Percentiles rank a stretch among this genome's conserved stretches.
Conservation (phyloP, 2,888 invertebrate genomes). For the Zygogramma bicolorata region DNA sequence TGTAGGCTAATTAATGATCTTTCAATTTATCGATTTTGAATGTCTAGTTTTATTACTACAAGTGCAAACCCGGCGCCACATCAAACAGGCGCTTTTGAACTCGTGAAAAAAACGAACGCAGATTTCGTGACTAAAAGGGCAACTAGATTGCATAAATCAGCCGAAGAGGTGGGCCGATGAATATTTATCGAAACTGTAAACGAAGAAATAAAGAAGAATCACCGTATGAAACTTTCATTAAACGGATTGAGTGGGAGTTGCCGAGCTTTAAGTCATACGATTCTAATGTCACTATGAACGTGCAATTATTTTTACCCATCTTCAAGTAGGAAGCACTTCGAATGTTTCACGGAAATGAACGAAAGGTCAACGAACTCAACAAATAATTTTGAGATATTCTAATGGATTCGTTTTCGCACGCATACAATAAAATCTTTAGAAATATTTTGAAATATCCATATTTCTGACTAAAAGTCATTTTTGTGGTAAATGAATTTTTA, state of each 20-base stretch:
- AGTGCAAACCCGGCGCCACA: not conserved
- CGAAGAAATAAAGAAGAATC: slow-evolving; percentile 1
- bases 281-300: slow-evolving; percentile 18
- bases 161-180: not conserved
- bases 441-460: too few relatives aligned
- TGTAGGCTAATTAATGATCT: not conserved
- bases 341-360: not conserved
- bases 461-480: too few relatives aligned
- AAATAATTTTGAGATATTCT: not conserved
- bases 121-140: slow-evolving; percentile 5
- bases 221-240: slow-evolving; percentile 15
- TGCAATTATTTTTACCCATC: slow-evolving; percentile 19
- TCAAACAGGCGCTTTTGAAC: not conserved
- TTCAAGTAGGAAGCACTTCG: slow-evolving; percentile 17
- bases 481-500: too few relatives aligned
- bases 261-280: slow-evolving; percentile 18
- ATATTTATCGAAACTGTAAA: slow-evolving; percentile 11
- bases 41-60: not conserved
- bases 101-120: not conserved
- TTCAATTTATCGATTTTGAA: not conserved
- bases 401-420: too few relatives aligned
- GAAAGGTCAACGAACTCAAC: slow-evolving; percentile 4
- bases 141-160: slow-evolving; percentile 6
- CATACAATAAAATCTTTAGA: too few relatives aligned
- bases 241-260: slow-evolving; percentile 6